Evolutionary conservation across 2,888 invertebrate genomes (phyloP), one percentile per base, ranked within the genome.

Genomic region (Elmis aenea): DNA sequence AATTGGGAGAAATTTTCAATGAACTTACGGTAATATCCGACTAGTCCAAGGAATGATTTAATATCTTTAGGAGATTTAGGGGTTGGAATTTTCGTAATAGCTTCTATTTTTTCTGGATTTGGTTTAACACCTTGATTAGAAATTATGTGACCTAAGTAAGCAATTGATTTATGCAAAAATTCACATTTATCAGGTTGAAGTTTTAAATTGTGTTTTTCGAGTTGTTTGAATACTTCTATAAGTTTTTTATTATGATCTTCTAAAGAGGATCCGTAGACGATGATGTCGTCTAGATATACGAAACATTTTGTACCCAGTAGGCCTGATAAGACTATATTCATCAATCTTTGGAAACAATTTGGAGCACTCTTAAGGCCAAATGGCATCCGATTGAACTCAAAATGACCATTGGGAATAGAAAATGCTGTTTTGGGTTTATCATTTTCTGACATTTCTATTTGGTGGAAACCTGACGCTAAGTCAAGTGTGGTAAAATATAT

Each of bases 261-360:
- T 3, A 61, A 13, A 3, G 46, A 41, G n/a, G 45, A 31, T 2
- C 43, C 52, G 34, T 49, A 30, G 25, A 61, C 45, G 0, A 65
- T 48, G 2, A 62, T 49, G 41, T 66, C 62, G 24, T 66, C 63
- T 6, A 64, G 21, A 35, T 60, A 66, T 1, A 61, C 55, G 10
- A 64, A 52, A 30, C 59, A 55, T 21, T 37, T 32, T 1, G 33
- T 42, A 3, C 48, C 48, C 37, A 51, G 49, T 3, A 59, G 10
- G 1, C 55, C 57, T 1, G 33, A 20, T 10, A 61, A 31, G 1
- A 58, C 47, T 2, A 26, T 34, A 14, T 59, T 52, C 57, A 60
- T 61, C 21, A 56, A 15, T 5, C 52, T 25, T 42, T 57, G 54
- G 18, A 61, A 62, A 0, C 55, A 57, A 1, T 13, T 55, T 1